A percentile compares a stretch with the other conserved stretches of the same genome.
These are phyloP conservation scores for Escarpia spicata DNA, from an alignment of 2,888 invertebrate genomes.

Conservation along the genomic window DNA sequence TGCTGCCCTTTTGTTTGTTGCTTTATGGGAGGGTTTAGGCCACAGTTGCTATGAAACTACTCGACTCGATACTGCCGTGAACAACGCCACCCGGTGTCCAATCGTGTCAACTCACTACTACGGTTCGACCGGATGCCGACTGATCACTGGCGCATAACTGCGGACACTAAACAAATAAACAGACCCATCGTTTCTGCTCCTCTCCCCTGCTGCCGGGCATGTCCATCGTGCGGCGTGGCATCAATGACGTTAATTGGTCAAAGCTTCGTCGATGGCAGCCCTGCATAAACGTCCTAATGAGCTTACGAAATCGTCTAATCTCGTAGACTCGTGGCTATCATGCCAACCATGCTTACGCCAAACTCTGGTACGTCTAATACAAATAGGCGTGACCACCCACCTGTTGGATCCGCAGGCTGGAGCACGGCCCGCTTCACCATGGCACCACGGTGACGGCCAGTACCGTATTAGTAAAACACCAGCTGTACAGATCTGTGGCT, in stretches of 20 bases:
- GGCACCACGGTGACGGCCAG: neutral
- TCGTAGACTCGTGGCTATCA: neutral
- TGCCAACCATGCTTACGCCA: neutral
- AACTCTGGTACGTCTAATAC: neutral
- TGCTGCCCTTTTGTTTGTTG: no score
- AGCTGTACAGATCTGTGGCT: no score
- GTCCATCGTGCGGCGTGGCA: neutral
- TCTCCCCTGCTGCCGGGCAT: neutral
- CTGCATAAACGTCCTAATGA: neutral
- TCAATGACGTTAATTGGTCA: neutral
- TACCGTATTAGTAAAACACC: no score
- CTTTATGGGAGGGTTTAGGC: no score
- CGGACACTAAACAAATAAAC: slow-evolving; percentile 2
- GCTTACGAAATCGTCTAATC: neutral
- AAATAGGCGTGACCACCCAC: neutral
- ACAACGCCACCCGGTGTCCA: neutral
- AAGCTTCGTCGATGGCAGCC: neutral
- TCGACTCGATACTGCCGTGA: neutral
- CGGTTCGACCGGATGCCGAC: neutral
- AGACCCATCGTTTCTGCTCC: neutral
- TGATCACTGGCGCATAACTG: neutral
- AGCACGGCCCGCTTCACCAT: neutral
- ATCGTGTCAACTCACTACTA: neutral
- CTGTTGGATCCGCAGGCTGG: neutral
- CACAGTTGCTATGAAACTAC: neutral